Evolutionary conservation across 2,113 vertebrate species (phyloP).

Genomic region (Podarcis muralis): DNA sequence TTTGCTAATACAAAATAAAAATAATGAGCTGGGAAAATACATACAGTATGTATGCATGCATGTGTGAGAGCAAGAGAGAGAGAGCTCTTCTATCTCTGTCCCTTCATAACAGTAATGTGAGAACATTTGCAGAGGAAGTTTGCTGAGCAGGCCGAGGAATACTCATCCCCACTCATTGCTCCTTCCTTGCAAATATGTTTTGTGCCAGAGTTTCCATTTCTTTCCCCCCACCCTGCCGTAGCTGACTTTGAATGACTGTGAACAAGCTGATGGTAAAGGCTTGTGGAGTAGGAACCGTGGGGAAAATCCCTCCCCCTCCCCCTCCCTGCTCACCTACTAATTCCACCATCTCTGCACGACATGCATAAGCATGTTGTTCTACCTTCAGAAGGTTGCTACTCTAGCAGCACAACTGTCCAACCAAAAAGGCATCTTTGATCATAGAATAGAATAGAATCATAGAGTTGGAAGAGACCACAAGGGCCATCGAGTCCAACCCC

Average conservation of each 20-base stretch:
- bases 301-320: too few relatives aligned
- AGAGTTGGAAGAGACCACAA: too few relatives aligned
- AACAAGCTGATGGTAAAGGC: too few relatives aligned
- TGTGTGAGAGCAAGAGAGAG: too few relatives aligned
- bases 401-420: background rate
- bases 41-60: too few relatives aligned
- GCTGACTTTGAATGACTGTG: too few relatives aligned
- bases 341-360: background rate
- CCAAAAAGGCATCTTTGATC: background rate
- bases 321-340: background rate
- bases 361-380: background rate
- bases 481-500: too few relatives aligned
- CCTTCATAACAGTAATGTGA: background rate
- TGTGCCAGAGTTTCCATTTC: background rate
- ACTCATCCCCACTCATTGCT: background rate
- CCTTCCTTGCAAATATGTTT: background rate
- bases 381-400: background rate
- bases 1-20: background rate
- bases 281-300: too few relatives aligned
- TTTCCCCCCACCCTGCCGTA: background rate
- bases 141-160: background rate
- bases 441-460: too few relatives aligned
- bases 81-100: too few relatives aligned
- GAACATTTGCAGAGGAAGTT: background rate
- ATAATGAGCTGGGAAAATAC: too few relatives aligned